Evolutionary conservation across 2,888 invertebrate species (phyloP), one percentile per base, ranked within the genome.

Genomic region (Scaptodrosophila latifasciaeformis): DNA sequence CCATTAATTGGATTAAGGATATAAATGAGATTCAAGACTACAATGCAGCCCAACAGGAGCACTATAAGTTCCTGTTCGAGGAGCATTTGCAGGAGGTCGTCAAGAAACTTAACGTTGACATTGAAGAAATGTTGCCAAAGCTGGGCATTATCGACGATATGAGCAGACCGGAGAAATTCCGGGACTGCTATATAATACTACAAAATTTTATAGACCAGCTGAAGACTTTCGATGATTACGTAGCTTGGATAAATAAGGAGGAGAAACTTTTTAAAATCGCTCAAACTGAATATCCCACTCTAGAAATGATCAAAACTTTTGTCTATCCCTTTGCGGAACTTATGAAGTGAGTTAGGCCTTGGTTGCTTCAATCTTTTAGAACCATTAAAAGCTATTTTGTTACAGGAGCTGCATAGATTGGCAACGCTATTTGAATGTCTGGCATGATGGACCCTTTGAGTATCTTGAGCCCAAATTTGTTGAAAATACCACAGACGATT

Each of bases 361-460:
- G n/a, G n/a, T n/a, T n/a, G n/a, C n/a, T n/a, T n/a, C n/a, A n/a
- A n/a, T n/a, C 7, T 24, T 24, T 24, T 24, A 24, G 7, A 24
- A 7, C 3, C 24, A 24, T 7, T 7, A 24, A 24, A 24, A 2
- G 2, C 12, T 42, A 7, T 44, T 49, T n/a, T 54, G 0, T 44
- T 49, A 15, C 15, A 86, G 86, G 50, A 85, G 89, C 6, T 90
- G 91, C 52, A 88, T 90, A 62, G 89, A 90, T 79, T 96, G 96
- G 94, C 91, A 92, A 83, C 90, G 94, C 46, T 92, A 92, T 70
- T 92, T 92, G 78, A 92, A 91, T 70, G 93, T 95, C 6, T 97
- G 97, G 95, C 91, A 96, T 89, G 95, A 97, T 84, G 97, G 97
- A 0, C 92, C 94, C 1, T 97, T 97, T 85, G 92, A 95, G 83